Evolutionary conservation across 2,797 vertebrate species (phyloP).

Genomic region (Acanthornis magna): DNA sequence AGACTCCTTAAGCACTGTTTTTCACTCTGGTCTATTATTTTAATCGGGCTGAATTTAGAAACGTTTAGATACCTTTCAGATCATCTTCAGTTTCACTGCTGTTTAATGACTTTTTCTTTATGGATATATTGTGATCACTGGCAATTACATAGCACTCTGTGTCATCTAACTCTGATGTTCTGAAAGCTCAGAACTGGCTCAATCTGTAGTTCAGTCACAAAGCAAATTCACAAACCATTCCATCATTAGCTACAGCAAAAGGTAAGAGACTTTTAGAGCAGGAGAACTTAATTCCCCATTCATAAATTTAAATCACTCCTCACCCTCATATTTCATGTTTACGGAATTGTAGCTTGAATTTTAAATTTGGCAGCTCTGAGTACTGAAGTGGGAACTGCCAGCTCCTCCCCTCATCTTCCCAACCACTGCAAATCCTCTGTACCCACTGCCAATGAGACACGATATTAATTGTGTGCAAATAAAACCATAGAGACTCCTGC

Average conservation of each 20-base stretch:
- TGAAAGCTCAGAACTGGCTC: slow-evolving; percentile 16
- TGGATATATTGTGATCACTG: slow-evolving; percentile 19
- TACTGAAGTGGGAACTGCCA: neutral
- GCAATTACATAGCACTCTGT: neutral
- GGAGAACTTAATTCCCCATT: slow-evolving; percentile 33
- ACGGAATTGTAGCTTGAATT: neutral
- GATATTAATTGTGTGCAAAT: neutral
- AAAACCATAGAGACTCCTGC: neutral
- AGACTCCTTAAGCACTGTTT: neutral
- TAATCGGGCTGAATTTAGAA: slow-evolving; percentile 39
- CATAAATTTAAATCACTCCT: slow-evolving; percentile 17
- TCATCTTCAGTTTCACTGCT: neutral
- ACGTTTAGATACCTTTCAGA: neutral
- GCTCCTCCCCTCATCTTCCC: neutral
- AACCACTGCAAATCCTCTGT: neutral
- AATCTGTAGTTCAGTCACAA: slow-evolving; percentile 29
- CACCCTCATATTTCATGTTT: slow-evolving; percentile 10
- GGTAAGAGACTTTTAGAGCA: neutral
- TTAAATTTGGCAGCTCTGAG: neutral
- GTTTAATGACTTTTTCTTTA: slow-evolving; percentile 28
- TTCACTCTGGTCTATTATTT: neutral
- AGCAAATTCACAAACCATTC: slow-evolving; percentile 22
- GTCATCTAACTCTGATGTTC: neutral
- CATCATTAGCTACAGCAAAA: neutral
- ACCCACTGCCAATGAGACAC: neutral